A percentile compares a stretch with the other conserved stretches of the same genome.
Conservation (phyloP, 2,797 vertebrate genomes). For the Myotis findleyi region DNA sequence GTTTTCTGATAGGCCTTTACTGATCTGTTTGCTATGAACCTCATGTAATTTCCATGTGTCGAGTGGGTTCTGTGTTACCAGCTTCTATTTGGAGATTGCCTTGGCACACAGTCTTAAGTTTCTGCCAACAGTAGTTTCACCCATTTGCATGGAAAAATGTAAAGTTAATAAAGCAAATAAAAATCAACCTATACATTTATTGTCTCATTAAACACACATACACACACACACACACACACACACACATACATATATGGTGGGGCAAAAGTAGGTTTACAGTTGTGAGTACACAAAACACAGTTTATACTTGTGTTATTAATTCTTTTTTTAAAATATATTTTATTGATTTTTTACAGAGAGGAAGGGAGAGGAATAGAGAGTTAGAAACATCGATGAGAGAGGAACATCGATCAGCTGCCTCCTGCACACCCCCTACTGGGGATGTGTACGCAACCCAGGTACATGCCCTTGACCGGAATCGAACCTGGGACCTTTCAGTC, state of each 20-base stretch:
- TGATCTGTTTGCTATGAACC: conserved; percentile 68
- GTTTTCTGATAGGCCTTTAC: conserved; percentile 70
- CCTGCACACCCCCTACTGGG: no score
- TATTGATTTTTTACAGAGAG: no score
- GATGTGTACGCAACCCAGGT: no score
- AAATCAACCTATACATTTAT: conserved; percentile 59
- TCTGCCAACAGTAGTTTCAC: conserved; percentile 66
- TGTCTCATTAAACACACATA: conserved; percentile 57
- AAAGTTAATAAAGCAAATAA: conserved; percentile 78
- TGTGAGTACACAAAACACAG: not conserved
- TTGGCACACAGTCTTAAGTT: conserved; percentile 64
- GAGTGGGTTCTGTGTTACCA: conserved; percentile 62
- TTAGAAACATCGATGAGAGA: no score
- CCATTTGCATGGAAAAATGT: conserved; percentile 78
- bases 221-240: not conserved
- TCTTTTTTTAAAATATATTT: no score
- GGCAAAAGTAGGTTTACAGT: not conserved
- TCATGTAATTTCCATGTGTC: conserved; percentile 68
- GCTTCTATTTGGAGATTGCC: conserved; percentile 62
- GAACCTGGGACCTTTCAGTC: no score
- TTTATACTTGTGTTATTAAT: not conserved
- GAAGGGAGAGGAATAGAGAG: no score
- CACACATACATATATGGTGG: not conserved
- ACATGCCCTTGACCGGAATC: no score
- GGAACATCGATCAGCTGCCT: no score